phyloP scores from a whole-genome alignment of 2,888 invertebrate species.

The Hirudinaria manillensis region DNA sequence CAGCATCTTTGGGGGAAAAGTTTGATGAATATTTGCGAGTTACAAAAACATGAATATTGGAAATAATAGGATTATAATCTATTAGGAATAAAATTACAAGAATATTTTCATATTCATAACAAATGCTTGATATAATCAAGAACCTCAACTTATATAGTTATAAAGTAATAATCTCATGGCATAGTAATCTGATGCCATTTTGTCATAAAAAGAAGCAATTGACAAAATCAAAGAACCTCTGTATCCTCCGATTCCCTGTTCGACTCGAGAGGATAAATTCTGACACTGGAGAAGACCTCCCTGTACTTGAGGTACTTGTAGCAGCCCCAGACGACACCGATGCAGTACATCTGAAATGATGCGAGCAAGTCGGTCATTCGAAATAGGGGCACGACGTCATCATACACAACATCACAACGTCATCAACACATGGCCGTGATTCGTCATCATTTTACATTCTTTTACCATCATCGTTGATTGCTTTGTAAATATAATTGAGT shows the following conservation, averaged over 20 bases:
- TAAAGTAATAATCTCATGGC: background rate
- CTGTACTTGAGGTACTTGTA: slow-evolving; percentile 48
- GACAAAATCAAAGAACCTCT: slow-evolving; percentile 32
- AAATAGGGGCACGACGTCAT: background rate
- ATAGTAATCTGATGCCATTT: background rate
- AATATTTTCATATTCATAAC: no score
- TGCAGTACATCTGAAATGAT: slow-evolving; percentile 48
- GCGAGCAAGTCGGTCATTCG: background rate
- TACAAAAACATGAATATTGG: background rate
- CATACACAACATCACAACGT: background rate
- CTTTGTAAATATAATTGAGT: no score
- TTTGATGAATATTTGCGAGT: background rate
- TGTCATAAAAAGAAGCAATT: no score
- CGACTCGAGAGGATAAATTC: slow-evolving; percentile 37
- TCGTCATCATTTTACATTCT: background rate
- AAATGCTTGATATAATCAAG: no score
- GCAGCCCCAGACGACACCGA: slow-evolving; percentile 53
- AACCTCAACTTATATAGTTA: no score
- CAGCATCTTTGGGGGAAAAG: slow-evolving; percentile 45
- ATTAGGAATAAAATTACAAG: background rate
- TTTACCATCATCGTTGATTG: no score
- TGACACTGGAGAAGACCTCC: slow-evolving; percentile 29
- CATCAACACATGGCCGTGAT: background rate
- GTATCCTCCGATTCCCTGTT: slow-evolving; percentile 35
- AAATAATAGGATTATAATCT: background rate